These are phyloP conservation scores for Bergia sp. DNA, from an alignment of 92 coral and sea anemone genomes.

Conservation along the genomic window DNA sequence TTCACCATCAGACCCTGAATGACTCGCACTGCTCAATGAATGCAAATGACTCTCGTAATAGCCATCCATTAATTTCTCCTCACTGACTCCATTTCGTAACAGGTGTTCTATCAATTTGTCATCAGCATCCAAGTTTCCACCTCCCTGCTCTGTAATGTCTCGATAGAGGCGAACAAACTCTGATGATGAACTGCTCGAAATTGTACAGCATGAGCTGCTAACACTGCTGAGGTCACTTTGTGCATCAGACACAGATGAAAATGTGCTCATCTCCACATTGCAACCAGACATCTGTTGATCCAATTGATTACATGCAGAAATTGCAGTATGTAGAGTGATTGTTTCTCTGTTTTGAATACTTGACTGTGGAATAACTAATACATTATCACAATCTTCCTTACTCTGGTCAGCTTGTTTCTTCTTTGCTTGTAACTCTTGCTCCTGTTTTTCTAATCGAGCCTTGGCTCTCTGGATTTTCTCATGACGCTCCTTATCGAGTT, in stretches of 20 bases:
- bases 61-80: conserved; percentile 62
- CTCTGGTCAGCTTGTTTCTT: background rate
- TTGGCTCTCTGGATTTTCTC: conserved; percentile 61
- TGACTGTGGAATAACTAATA: background rate
- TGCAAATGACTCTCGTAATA: conserved; percentile 63
- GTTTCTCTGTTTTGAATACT: background rate
- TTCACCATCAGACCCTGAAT: conserved; percentile 56
- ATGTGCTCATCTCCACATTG: background rate
- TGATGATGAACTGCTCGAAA: conserved; percentile 14
- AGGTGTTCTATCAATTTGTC: conserved; percentile 62
- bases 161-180: background rate
- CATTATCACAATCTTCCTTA: background rate
- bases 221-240: conserved; percentile 16
- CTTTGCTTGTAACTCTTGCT: background rate
- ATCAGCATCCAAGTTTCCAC: conserved; percentile 41
- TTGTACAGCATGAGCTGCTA: background rate
- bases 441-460: conserved; percentile 37
- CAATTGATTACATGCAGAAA: background rate
- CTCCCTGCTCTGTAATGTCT: conserved; percentile 2
- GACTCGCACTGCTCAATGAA: conserved; percentile 16
- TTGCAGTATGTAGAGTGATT: background rate
- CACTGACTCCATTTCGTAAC: conserved; percentile 58
- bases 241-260: background rate
- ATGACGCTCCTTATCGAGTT: conserved; percentile 32
- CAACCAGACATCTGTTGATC: background rate